Evolutionary conservation across 2,888 invertebrate species (phyloP), one percentile per base, ranked within the genome.

Genomic region (Heliconius ethilla): DNA sequence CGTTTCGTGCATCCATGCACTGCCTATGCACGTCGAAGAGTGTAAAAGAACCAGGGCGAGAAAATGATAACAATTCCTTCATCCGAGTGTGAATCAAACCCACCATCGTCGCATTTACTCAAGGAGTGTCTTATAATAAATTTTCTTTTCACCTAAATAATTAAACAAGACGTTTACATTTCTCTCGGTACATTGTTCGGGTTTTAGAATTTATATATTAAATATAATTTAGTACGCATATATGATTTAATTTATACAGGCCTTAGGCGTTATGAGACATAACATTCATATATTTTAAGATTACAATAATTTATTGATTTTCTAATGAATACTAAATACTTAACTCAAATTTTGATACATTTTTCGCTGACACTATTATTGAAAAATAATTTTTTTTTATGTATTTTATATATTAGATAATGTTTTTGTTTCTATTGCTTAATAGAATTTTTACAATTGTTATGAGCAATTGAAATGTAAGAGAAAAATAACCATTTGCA

Each of bases 261-360:
- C 67, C 67, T 69, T 69, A 69, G 37, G 40, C 40, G 67, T 69
- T 69, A n/a, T 69, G 22, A 40, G n/a, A 69, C 40, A 69, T 69
- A 69, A 40, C n/a, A 40, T 27, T 40, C n/a, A 69, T 69, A 69
- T 40, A 40, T 69, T 69, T 40, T 69, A 13, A 37, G 13, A 69
- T 40, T 40, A 40, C n/a, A 69, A 69, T 69, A 69, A 66, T 66
- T 69, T 69, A 69, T 69, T 40, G 67, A 1, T 69, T 69, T 7
- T 69, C 5, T 15, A 25, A 37, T 69, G 13, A 69, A 40, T 33
- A 22, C 33, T 66, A 66, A 33, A 66, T 33, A 27, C 27, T 27
- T 27, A 33, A 66, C 33, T 4, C n/a, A 59, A 59, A n/a, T n/a
- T 59, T 59, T 59, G 10, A 59, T 27, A 63, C 5, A 25, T 62